A percentile compares a stretch with the other conserved stretches of the same genome.
These are phyloP conservation scores for Hylaeus volcanicus DNA, from an alignment of 1,140 invertebrate genomes.

Conservation along the genomic window DNA sequence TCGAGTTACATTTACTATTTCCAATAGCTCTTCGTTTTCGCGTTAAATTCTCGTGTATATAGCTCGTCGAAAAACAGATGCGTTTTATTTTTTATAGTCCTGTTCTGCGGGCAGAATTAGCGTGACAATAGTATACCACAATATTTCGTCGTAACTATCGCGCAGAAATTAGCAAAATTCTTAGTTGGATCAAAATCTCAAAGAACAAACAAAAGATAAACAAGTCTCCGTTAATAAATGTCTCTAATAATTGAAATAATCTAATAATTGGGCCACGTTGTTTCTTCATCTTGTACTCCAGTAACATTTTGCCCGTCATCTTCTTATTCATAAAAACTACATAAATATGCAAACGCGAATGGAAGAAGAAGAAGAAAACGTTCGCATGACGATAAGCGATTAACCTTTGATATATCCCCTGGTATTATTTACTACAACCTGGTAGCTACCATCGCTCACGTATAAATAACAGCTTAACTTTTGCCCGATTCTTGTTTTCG, in stretches of 20 bases:
- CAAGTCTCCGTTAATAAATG: no score
- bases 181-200: no score
- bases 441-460: not conserved
- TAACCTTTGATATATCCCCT: slow-evolving; percentile 8
- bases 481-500: not conserved
- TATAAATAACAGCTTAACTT: not conserved
- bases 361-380: not conserved
- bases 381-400: slow-evolving; percentile 18
- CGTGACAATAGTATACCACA: slow-evolving; percentile 51
- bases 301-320: no score
- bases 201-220: no score
- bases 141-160: slow-evolving; percentile 47
- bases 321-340: not conserved
- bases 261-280: no score
- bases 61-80: slow-evolving; percentile 13
- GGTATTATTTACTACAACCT: not conserved
- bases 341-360: no score
- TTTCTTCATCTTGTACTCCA: no score
- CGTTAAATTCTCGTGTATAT: not conserved
- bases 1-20: not conserved
- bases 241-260: no score
- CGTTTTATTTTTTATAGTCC: slow-evolving; percentile 7
- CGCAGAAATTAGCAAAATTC: no score
- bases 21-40: not conserved
- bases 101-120: slow-evolving; percentile 5